phyloP scores from a whole-genome alignment of 2,113 vertebrate species.

The cat (Felis catus) region DNA sequence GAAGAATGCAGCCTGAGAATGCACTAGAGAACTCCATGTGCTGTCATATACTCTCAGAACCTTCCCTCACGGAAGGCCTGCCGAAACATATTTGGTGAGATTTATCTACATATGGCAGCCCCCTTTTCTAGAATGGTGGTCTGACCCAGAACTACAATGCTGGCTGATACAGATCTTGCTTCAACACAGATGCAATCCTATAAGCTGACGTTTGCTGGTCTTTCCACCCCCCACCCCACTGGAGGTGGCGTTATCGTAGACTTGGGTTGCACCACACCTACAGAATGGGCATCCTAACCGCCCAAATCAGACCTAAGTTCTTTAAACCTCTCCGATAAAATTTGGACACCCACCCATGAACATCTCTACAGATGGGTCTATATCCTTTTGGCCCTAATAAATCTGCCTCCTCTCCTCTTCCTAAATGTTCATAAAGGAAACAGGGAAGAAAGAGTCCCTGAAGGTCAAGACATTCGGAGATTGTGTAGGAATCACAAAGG shows the following conservation, averaged over 20 bases:
- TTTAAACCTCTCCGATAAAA: background rate
- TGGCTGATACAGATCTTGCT: background rate
- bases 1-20: no score
- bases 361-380: background rate
- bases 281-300: rapidly evolving
- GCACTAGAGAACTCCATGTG: rapidly evolving
- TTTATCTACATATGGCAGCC: background rate
- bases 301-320: no score
- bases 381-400: rapidly evolving
- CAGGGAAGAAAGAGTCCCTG: background rate
- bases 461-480: background rate
- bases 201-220: background rate
- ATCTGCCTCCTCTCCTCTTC: background rate
- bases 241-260: background rate
- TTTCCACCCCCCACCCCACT: background rate
- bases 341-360: rapidly evolving
- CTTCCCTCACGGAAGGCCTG: background rate
- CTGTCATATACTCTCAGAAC: background rate
- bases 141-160: rapidly evolving
- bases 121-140: background rate
- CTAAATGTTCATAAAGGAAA: background rate
- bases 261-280: background rate
- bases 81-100: background rate
- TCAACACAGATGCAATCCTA: background rate
- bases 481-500: background rate